A percentile compares a stretch with the other conserved stretches of the same genome.
Evolutionary conservation across 2,888 invertebrate species (phyloP).

Genomic region (Microchrysa polita): DNA sequence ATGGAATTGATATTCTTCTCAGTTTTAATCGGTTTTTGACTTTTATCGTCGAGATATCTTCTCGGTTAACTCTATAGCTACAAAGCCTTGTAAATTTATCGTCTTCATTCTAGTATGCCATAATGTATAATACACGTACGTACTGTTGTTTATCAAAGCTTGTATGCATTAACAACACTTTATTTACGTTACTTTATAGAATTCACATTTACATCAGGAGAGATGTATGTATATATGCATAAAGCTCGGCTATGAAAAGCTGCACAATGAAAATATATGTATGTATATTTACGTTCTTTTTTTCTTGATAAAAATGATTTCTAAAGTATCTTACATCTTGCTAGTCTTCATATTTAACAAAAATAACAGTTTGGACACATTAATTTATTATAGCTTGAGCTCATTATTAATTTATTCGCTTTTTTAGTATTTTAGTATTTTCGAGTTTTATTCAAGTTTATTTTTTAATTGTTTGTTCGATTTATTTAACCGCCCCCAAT

Average conservation of each 20-base stretch:
- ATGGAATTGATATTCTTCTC: constrained; percentile 46
- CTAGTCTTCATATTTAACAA: not conserved
- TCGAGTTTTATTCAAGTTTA: not conserved
- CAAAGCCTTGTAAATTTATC: constrained; percentile 4
- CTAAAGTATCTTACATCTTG: no score
- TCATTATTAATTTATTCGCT: no score
- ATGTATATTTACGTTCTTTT: not conserved
- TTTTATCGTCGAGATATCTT: constrained; percentile 6
- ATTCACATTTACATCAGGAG: constrained; percentile 6
- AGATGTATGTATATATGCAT: not conserved
- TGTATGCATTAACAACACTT: constrained; percentile 27
- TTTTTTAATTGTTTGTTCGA: not conserved
- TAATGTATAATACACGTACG: constrained; percentile 24
- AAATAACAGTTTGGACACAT: not conserved
- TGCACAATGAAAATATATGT: constrained; percentile 6
- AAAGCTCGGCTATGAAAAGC: constrained; percentile 25
- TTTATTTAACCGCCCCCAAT: constrained; percentile 21
- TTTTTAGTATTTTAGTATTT: no score
- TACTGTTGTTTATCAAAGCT: constrained; percentile 10
- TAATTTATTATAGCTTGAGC: not conserved
- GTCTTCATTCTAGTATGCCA: constrained; percentile 4
- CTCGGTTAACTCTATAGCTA: constrained; percentile 12
- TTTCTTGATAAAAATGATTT: not conserved
- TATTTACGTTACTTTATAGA: not conserved
- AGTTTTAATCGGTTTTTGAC: constrained; percentile 22